Conservation (phyloP, 1,140 invertebrate genomes). For the Hestina assimilis region DNA sequence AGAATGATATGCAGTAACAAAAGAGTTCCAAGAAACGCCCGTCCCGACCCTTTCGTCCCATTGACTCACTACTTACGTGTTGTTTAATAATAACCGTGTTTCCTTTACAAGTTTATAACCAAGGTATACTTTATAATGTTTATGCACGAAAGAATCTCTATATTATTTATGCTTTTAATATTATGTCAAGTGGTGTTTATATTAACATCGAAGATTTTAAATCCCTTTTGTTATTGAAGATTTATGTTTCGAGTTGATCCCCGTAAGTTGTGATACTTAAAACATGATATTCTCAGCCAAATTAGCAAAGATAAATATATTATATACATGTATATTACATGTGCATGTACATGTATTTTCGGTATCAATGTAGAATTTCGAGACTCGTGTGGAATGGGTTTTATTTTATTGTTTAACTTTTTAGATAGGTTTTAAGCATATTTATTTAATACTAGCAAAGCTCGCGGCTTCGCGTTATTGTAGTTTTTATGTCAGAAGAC, state of each 20-base stretch:
- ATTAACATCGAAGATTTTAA: not conserved
- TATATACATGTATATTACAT: not conserved
- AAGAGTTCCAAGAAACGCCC: conserved; percentile 64
- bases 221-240: conserved; percentile 5
- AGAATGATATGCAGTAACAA: conserved; percentile 72
- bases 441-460: too few relatives aligned
- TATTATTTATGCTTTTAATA: conserved; percentile 11
- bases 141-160: conserved; percentile 20
- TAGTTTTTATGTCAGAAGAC: too few relatives aligned
- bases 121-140: conserved; percentile 35
- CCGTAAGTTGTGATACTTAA: not conserved
- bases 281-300: not conserved
- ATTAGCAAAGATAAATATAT: not conserved
- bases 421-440: too few relatives aligned
- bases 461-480: too few relatives aligned
- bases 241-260: not conserved
- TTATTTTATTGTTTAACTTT: too few relatives aligned
- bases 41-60: conserved; percentile 54
- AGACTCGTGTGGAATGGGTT: too few relatives aligned
- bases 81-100: conserved; percentile 62
- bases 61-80: conserved; percentile 64
- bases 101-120: conserved; percentile 50
- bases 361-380: too few relatives aligned
- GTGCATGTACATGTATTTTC: not conserved
- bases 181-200: not conserved